Evolutionary conservation across 2,797 vertebrate species (phyloP), one percentile per base, ranked within the genome.

Genomic region (Hemitrygon akajei): DNA sequence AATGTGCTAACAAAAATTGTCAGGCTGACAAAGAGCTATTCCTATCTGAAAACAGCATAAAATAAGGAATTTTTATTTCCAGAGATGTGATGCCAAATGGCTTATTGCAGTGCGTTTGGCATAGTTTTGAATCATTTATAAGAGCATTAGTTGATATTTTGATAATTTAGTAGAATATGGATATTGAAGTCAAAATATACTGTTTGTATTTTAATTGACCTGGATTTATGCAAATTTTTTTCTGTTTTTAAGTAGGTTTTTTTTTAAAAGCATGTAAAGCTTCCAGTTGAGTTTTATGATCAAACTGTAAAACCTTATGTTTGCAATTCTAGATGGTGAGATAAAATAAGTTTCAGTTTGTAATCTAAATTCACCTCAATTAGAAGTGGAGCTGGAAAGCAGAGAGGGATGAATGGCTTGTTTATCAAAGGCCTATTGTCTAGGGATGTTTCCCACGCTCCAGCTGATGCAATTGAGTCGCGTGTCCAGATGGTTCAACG

Each of bases 401-500:
- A 58, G 71, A 76, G 73, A 30, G 71, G 91, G 40, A 56, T 93
- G 71, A 93, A 93, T 76, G 73, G 91, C 71, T 76, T 76, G 40
- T 93, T 93, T 93, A 93, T 93, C 71, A 94, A 93, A 84, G 86
- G 37, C 34, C 71, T 89, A 87, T 94, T 95, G 94, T 94, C 75
- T 20, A 2, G n/a, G 92, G 93, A 94, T 93, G 81, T 94, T 95
- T 95, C 95, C 94, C 94, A 94, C 94, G 86, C 94, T 75, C 93
- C 82, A 94, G 94, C 87, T 94, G 76, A 94, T 94, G 91, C 58
- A 94, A 9, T 93, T 93, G 25, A 89, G 94, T 94, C 94, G 94
- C 93, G 94, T 94, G 94, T 94, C 94, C 95, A 95, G 94, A 95
- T 95, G 95, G 94, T 94, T 93, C 69, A 93, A 93, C 12, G 91